Percentiles rank a stretch among this genome's conserved stretches.
phyloP scores from a whole-genome alignment of 2,113 vertebrate species.

The Ammodytes dubius region DNA sequence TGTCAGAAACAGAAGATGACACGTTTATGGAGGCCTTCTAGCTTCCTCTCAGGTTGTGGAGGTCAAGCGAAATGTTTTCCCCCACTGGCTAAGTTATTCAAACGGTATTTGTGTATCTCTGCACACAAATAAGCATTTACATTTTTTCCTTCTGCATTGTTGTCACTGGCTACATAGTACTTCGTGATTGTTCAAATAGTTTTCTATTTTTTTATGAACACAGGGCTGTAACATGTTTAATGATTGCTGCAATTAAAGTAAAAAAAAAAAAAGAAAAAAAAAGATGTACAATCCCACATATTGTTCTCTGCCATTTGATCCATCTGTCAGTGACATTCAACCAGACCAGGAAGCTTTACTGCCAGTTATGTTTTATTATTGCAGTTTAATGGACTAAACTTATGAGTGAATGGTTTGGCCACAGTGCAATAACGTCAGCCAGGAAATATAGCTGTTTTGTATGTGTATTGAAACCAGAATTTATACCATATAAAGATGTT shows the following conservation, averaged over 20 bases:
- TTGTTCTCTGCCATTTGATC: not conserved
- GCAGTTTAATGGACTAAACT: not conserved
- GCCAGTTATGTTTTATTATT: not conserved
- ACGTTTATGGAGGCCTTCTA: not conserved
- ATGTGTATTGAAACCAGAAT: not conserved
- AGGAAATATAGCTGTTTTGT: constrained; percentile 5
- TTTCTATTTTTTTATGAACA: not conserved
- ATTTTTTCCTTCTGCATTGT: not conserved
- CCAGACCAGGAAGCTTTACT: not conserved
- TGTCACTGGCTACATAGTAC: not conserved
- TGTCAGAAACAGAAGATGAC: not conserved
- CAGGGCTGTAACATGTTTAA: not conserved
- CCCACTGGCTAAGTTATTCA: not conserved
- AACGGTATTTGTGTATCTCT: not conserved
- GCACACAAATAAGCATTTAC: not conserved
- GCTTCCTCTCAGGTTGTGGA: not conserved
- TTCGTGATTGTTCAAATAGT: not conserved
- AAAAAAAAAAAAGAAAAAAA: not conserved
- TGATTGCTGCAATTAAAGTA: not conserved
- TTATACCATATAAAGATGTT: not conserved
- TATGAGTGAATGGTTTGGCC: not conserved
- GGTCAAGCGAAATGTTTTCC: not conserved
- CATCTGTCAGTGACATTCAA: not conserved
- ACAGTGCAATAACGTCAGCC: not conserved
- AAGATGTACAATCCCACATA: not conserved